Base-by-base conservation (phyloP, 2,888 invertebrate genomes). In the Lamellibrachia satsuma region DNA sequence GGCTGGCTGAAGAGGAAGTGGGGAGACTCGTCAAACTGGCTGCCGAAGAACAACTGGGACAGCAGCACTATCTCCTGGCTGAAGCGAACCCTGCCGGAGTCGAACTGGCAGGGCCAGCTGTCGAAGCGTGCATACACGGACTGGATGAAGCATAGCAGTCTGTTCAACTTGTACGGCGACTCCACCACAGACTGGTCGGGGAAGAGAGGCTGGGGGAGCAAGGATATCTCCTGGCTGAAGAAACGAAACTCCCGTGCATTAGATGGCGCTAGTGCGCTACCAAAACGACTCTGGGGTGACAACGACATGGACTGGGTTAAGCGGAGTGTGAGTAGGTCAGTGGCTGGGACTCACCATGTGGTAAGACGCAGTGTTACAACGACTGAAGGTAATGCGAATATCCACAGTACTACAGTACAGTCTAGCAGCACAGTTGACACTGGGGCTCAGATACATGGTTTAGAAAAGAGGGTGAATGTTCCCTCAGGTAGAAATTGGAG, bases 61-160 rank as follows among this genome's bases (percentile, higher is more conserved):
- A 75, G 75, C 75, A 75, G n/a, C 75, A 75, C 75, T 4, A 93
- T 93, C 92, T 60, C 92, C 7, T 93, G 93, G 93, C 92, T 93
- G 51, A 93, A 93, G 91, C 52, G 93, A 22, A 52, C 91, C 27
- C 90, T 90, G 27, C 11, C 52, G 22, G 93, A 93, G 55, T 93
- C 94, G 91, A 57, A 91, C 52, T 55, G 9, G 94, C 93, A 75
- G 75, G 39, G 1, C 0, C 39, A 39, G 39, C 39, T 22, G 22
- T 22, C 22, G n/a, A 75, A 75, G 22, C 75, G 75, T 75, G 75
- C 22, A 15, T 75, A 75, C 75, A 75, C 22, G 75, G 75, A 75
- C 75, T 75, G 75, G 75, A 75, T 75, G 75, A 15, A n/a, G n/a
- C 75, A 75, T n/a, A n/a, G 75, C 75, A 75, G 75, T 75, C 75